Percentiles rank a stretch among this genome's conserved stretches.
These are phyloP conservation scores for Idaea straminata DNA, from an alignment of 2,888 invertebrate species.

Conservation along the genomic window DNA sequence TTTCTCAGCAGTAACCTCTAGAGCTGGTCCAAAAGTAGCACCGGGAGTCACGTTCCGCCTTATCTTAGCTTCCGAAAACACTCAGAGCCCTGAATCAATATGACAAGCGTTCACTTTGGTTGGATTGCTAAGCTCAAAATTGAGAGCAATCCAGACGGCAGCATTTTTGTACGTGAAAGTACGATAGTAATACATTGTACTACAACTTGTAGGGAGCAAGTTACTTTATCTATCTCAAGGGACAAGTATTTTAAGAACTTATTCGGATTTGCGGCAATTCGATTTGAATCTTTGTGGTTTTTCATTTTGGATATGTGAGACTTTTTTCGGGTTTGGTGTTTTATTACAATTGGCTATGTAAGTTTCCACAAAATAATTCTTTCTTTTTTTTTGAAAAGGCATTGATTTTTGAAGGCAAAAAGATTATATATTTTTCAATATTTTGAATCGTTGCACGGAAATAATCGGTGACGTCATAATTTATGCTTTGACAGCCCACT, in stretches of 20 bases:
- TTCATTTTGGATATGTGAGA: neutral
- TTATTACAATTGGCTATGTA: conserved; percentile 8
- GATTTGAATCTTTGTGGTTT: conserved; percentile 6
- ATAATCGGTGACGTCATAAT: too few species aligned
- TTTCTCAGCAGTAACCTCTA: conserved; percentile 49
- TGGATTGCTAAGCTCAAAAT: conserved; percentile 57
- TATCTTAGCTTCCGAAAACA: conserved; percentile 69
- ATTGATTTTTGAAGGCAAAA: too few species aligned
- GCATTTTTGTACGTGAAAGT: conserved; percentile 22
- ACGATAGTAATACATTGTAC: conserved; percentile 21
- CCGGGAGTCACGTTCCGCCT: conserved; percentile 61
- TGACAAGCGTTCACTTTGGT: conserved; percentile 62
- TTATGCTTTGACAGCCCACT: too few species aligned
- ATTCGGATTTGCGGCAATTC: conserved; percentile 12
- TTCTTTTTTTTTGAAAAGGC: too few species aligned
- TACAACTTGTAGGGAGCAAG: conserved; percentile 15
- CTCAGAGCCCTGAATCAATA: conserved; percentile 66
- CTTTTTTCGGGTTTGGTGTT: neutral
- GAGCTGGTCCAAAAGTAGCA: conserved; percentile 48
- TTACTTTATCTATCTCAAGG: conserved; percentile 21
- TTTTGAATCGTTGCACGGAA: too few species aligned
- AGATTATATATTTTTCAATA: too few species aligned
- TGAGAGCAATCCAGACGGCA: conserved; percentile 40
- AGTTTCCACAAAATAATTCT: too few species aligned
- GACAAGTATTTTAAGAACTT: conserved; percentile 12